Conservation (phyloP, 2,113 vertebrate species). For the Aplodontia rufa region DNA sequence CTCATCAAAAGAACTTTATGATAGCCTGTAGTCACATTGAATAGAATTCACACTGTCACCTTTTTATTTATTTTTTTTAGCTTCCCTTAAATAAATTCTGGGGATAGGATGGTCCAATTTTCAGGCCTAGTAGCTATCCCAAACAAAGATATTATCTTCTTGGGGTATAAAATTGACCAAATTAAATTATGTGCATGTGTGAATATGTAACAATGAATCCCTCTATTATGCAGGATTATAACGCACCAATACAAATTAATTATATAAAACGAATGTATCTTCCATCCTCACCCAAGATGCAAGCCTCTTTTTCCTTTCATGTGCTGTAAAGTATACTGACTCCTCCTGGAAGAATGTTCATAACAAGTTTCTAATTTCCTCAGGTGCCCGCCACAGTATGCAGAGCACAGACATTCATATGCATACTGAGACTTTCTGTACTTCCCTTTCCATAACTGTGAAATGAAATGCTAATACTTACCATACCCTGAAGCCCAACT, state of each 20-base stretch:
- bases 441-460: not conserved
- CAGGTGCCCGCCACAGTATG: not conserved
- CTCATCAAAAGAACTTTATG: not conserved
- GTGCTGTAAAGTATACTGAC: not conserved
- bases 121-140: not conserved
- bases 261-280: not conserved
- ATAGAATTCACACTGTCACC: not conserved
- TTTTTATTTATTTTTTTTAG: too few species aligned
- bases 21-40: not conserved
- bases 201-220: too few species aligned
- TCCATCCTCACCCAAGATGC: not conserved
- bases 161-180: too few species aligned
- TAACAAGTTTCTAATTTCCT: not conserved
- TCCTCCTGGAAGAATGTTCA: not conserved
- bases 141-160: not conserved
- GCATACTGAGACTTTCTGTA: not conserved
- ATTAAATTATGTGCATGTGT: too few species aligned
- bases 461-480: conserved; percentile 3
- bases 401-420: not conserved
- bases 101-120: not conserved
- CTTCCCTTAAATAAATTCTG: not conserved
- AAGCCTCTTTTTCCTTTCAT: not conserved
- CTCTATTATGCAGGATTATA: too few species aligned
- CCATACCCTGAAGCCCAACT: not conserved
- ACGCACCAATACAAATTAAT: too few species aligned